Evolutionary conservation across 2,113 vertebrate genomes (phyloP), one percentile per base, ranked within the genome.

Genomic region (Regulus satrapa): DNA sequence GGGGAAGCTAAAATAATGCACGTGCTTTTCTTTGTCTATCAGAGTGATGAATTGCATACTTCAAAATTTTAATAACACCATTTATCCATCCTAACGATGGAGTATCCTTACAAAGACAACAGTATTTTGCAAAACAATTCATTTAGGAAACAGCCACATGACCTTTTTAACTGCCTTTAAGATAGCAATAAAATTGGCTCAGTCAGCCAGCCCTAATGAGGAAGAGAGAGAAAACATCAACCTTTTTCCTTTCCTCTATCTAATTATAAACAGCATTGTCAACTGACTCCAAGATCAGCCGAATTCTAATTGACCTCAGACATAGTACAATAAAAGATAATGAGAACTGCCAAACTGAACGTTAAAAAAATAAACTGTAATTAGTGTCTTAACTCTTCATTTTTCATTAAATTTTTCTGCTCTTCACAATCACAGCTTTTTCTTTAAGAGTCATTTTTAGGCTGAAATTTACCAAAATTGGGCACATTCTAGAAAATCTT

Each of bases 141-240:
- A 90, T 95, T 95, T 94, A 74, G 52, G 85, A 96, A 96, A 95
- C 41, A 85, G 89, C 85, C 94, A 95, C 91, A 87, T 92, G 94
- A 93, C 92, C 96, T 94, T 89, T 95, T 75, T 32, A 94, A 92
- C 81, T 96, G 95, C 75, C 95, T 97, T 97, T 95, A 97, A 97
- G 94, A 92, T 92, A 96, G 95, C 95, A 95, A 95, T 88, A 89
- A 97, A 95, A 96, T 54, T 94, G 94, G 59, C 85, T 59, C 46
- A 69, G 52, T 64, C 80, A 94, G 73, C 51, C 69, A 95, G 85
- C 64, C 78, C 72, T 97, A 96, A 96, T 95, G 95, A 97, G 95
- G 77, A 94, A 92, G 63, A 93, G 82, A 94, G 90, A 68, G 79
- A 96, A 96, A 94, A 77, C 43, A 92, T 78, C 89, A 85, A 73